Evolutionary conservation across 2,888 invertebrate species (phyloP).

Genomic region (Ochropleura leucogaster): DNA sequence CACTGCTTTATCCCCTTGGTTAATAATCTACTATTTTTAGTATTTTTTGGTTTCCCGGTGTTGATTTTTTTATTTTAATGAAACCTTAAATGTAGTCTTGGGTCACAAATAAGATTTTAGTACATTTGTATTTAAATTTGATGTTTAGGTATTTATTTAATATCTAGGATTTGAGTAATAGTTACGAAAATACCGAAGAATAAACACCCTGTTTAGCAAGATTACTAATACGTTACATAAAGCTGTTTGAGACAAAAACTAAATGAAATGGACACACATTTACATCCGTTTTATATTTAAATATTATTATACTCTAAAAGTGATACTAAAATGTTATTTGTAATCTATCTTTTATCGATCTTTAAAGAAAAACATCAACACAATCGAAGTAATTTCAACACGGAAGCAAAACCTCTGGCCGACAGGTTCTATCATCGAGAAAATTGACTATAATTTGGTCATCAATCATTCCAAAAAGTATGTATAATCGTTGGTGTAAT

Average conservation of each 20-base stretch:
- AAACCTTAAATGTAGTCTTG: too few relatives aligned
- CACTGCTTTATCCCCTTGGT: too few relatives aligned
- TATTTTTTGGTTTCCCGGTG: too few relatives aligned
- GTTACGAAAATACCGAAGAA: background rate
- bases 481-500: constrained; percentile 21
- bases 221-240: background rate
- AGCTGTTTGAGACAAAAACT: background rate
- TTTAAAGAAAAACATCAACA: constrained; percentile 1
- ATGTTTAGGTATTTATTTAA: background rate
- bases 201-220: background rate
- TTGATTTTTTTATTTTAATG: too few relatives aligned
- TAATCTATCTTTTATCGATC: background rate
- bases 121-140: background rate
- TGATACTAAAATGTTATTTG: background rate
- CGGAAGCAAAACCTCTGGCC: background rate
- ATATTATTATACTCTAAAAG: background rate
- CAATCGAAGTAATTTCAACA: background rate
- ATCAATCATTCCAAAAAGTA: constrained; percentile 29
- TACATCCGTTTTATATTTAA: background rate
- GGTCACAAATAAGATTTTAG: background rate
- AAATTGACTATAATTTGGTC: constrained; percentile 30
- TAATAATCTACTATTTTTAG: too few relatives aligned
- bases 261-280: background rate
- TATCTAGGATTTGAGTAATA: background rate
- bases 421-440: constrained; percentile 4